phyloP scores from a whole-genome alignment of 2,113 vertebrate genomes.

The Nematolebias whitei region DNA sequence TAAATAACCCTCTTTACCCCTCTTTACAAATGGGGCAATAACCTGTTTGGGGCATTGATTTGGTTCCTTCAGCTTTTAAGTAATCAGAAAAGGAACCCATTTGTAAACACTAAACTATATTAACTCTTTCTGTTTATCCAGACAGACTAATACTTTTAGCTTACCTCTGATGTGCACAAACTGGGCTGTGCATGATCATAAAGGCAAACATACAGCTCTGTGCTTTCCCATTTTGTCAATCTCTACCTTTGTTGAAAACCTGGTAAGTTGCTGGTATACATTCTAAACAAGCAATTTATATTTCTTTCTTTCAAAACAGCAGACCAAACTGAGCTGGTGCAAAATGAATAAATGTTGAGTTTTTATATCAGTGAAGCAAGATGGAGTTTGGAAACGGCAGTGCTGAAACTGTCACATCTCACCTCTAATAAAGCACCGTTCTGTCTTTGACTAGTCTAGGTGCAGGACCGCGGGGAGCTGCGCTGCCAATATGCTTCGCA shows the following conservation, averaged over 20 bases:
- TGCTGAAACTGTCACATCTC: conserved; percentile 57
- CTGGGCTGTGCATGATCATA: neutral
- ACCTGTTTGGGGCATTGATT: conserved; percentile 7
- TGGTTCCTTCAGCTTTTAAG: conserved; percentile 6
- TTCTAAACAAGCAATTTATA: conserved; percentile 34
- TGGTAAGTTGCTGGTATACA: conserved; percentile 53
- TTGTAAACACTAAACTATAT: conserved; percentile 8
- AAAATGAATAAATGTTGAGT: conserved; percentile 38
- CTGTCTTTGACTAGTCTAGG: conserved; percentile 53
- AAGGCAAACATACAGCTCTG: neutral
- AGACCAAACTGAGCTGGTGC: conserved; percentile 24
- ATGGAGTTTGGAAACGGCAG: conserved; percentile 25
- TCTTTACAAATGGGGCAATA: neutral
- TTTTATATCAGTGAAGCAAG: conserved; percentile 40
- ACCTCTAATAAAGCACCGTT: conserved; percentile 61
- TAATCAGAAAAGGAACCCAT: neutral
- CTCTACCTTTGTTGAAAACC: conserved; percentile 43
- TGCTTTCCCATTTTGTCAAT: too few relatives aligned
- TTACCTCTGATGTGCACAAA: neutral
- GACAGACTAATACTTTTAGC: neutral
- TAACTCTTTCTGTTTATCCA: neutral
- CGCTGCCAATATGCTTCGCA: conserved; percentile 61
- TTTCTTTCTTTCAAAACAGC: conserved; percentile 18
- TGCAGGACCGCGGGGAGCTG: conserved; percentile 28
- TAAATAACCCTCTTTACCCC: conserved; percentile 39